A percentile compares a stretch with the other conserved stretches of the same genome.
Conservation (phyloP, 2,113 vertebrate species). For the Sigmodon hispidus region DNA sequence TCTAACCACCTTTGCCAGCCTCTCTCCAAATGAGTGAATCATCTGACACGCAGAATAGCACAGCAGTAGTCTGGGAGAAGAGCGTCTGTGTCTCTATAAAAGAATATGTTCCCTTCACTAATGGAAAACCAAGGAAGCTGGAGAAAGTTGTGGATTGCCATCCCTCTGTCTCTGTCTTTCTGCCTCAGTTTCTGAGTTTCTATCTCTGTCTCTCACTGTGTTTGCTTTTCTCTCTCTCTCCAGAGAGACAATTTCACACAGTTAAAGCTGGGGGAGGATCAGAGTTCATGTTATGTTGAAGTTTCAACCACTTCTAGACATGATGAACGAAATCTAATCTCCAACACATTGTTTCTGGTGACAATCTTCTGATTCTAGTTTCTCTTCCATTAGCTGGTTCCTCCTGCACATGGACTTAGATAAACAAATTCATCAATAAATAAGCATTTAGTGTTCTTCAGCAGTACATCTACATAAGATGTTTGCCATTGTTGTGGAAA, state of each 20-base stretch:
- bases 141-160: slow-evolving; percentile 66
- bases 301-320: slow-evolving; percentile 54
- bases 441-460: neutral
- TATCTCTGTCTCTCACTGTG: neutral
- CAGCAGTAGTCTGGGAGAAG: slow-evolving; percentile 80
- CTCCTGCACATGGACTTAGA: neutral
- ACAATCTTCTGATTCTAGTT: neutral
- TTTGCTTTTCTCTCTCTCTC: neutral
- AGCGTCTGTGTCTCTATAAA: slow-evolving; percentile 81
- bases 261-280: slow-evolving; percentile 67
- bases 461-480: neutral
- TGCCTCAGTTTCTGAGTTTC: too few species aligned
- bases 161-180: slow-evolving; percentile 31
- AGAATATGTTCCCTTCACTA: slow-evolving; percentile 71
- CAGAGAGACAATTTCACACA: slow-evolving; percentile 73
- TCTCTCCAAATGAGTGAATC: slow-evolving; percentile 78
- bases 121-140: slow-evolving; percentile 85
- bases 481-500: neutral
- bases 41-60: slow-evolving; percentile 49
- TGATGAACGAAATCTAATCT: slow-evolving; percentile 15
- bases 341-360: slow-evolving; percentile 60
- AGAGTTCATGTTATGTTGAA: slow-evolving; percentile 47
- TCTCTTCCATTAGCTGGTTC: neutral
- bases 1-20: slow-evolving; percentile 81
- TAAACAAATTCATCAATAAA: neutral